Evolutionary conservation across 2,888 invertebrate genomes (phyloP).

Genomic region (Lypha dubia): DNA sequence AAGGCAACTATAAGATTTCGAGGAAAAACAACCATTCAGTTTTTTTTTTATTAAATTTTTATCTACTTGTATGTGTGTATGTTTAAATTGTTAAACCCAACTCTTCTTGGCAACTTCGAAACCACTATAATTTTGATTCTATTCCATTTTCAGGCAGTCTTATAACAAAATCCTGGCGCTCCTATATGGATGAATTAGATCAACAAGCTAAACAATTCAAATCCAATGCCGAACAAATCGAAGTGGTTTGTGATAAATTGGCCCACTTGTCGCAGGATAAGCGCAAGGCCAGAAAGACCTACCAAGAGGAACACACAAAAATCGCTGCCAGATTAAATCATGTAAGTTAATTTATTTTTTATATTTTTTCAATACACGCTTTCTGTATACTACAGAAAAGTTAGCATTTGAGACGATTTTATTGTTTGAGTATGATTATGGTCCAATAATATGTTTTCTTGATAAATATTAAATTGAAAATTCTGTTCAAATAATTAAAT

Average conservation of each 20-base stretch:
- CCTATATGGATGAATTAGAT: constrained; percentile 95
- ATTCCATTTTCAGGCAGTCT: constrained; percentile 85
- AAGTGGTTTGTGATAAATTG: constrained; percentile 92
- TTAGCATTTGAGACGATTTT: too few relatives aligned
- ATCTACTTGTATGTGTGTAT: too few relatives aligned
- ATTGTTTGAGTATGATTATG: too few relatives aligned
- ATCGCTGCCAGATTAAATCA: constrained; percentile 91
- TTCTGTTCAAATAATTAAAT: constrained; percentile 21
- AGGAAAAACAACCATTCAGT: too few relatives aligned
- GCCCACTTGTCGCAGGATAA: constrained; percentile 93
- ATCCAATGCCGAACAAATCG: constrained; percentile 93
- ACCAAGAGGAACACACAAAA: constrained; percentile 94
- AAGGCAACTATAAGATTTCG: too few relatives aligned
- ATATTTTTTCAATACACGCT: background rate
- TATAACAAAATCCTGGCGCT: constrained; percentile 90
- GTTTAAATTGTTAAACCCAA: background rate
- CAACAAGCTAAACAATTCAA: constrained; percentile 91
- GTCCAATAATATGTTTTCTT: constrained; percentile 25
- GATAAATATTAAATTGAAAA: background rate
- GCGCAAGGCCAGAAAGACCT: constrained; percentile 92
- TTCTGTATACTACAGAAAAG: too few relatives aligned
- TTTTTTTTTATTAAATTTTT: too few relatives aligned
- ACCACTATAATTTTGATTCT: constrained; percentile 51
- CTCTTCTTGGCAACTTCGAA: too few relatives aligned
- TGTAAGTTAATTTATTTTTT: constrained; percentile 85